These are phyloP conservation scores for Geococcyx californianus DNA, from an alignment of 2,113 vertebrate species.

Conservation along the genomic window DNA sequence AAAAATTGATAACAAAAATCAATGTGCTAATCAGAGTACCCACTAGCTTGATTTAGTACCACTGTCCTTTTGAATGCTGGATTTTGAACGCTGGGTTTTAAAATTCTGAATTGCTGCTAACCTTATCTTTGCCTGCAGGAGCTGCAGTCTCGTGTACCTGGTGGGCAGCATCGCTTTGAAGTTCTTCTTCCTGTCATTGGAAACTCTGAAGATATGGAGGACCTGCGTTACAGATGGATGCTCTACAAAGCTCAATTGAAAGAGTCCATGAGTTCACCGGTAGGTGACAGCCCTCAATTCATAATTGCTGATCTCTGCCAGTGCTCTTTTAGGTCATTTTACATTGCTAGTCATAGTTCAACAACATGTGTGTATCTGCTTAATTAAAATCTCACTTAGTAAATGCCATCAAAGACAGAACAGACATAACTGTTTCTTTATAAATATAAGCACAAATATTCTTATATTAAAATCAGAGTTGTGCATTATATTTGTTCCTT, in stretches of 20 bases:
- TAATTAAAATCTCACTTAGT: neutral
- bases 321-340: neutral
- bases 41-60: neutral
- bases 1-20: neutral
- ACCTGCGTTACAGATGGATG: constrained; percentile 90
- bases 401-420: neutral
- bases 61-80: neutral
- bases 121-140: constrained; percentile 69
- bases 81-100: neutral
- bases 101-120: neutral
- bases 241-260: constrained; percentile 92
- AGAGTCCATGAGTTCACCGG: constrained; percentile 62
- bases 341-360: neutral
- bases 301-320: neutral
- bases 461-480: neutral
- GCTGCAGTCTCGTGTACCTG: constrained; percentile 73
- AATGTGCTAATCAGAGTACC: neutral
- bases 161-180: constrained; percentile 82
- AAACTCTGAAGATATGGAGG: constrained; percentile 77
- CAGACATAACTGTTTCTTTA: neutral
- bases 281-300: neutral
- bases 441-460: neutral
- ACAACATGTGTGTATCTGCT: neutral
- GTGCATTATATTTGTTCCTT: neutral
- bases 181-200: constrained; percentile 60